phyloP scores from a whole-genome alignment of 2,888 invertebrate species.

The Adineta ricciae region DNA sequence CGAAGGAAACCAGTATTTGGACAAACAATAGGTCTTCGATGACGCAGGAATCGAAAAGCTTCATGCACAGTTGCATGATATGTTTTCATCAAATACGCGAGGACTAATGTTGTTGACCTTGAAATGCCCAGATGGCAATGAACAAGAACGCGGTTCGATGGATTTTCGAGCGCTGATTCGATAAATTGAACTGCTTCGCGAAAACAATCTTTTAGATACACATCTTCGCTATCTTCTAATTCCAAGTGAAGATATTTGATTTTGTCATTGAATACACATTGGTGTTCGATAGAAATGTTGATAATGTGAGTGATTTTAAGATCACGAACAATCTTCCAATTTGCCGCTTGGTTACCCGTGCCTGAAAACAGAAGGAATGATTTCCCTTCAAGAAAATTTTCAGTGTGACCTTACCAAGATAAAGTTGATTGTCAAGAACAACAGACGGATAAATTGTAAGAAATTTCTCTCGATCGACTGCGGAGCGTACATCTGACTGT shows the following conservation, averaged over 20 bases:
- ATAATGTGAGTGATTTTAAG: conserved; percentile 42
- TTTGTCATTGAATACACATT: background rate
- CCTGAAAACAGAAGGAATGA: conserved; percentile 33
- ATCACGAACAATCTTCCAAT: conserved; percentile 38
- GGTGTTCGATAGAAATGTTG: conserved; percentile 37
- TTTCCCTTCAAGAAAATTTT: background rate
- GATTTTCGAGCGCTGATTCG: conserved; percentile 36
- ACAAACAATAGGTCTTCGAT: conserved; percentile 38
- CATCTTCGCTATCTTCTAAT: conserved; percentile 33
- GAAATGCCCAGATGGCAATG: conserved; percentile 42
- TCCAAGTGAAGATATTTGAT: conserved; percentile 11
- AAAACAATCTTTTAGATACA: conserved; percentile 33
- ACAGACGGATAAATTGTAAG: conserved; percentile 42
- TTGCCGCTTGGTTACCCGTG: conserved; percentile 41
- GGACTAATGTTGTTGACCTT: conserved; percentile 39
- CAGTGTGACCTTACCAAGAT: conserved; percentile 36
- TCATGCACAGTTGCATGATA: conserved; percentile 37
- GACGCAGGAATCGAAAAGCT: conserved; percentile 38
- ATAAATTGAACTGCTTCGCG: conserved; percentile 38
- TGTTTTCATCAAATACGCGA: conserved; percentile 39
- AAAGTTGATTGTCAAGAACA: conserved; percentile 40
- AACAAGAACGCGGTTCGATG: conserved; percentile 39
- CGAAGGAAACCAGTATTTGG: conserved; percentile 38
- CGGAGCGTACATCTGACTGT: conserved; percentile 32
- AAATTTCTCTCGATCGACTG: conserved; percentile 34